Conservation (phyloP, 2,113 vertebrate species). For the Tupaia chinensis region DNA sequence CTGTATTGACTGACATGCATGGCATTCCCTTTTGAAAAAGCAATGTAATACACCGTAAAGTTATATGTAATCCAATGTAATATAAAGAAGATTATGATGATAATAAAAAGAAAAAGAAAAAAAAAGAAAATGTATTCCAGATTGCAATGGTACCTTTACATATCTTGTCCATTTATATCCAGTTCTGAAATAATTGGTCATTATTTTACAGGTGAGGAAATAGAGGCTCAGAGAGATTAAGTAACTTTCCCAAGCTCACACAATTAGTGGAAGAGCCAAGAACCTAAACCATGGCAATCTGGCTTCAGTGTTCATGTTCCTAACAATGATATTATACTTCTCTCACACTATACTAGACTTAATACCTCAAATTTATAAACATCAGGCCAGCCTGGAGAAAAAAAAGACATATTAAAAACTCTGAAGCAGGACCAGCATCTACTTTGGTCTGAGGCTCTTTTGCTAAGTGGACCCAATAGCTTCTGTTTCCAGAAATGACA, state of each 20-base stretch:
- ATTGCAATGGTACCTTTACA: not conserved
- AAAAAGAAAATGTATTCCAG: not conserved
- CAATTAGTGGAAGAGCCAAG: not conserved
- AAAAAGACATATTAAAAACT: not conserved
- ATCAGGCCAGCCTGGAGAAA: not conserved
- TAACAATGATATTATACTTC: not conserved
- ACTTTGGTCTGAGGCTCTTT: constrained; percentile 13
- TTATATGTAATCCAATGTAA: too few species aligned
- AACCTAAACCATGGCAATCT: not conserved
- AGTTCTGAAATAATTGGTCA: constrained; percentile 15
- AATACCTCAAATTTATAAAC: not conserved
- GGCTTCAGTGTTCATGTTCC: not conserved
- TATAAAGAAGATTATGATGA: too few species aligned
- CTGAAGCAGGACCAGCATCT: not conserved
- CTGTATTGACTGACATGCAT: too few species aligned
- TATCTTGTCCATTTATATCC: not conserved
- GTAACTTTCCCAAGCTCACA: not conserved
- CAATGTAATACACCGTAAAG: too few species aligned
- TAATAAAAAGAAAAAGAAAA: too few species aligned
- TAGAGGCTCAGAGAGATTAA: not conserved
- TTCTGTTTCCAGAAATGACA: not conserved
- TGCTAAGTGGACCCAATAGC: not conserved
- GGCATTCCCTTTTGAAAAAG: too few species aligned
- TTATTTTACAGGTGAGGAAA: constrained; percentile 29
- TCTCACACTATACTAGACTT: not conserved